Evolutionary conservation across 2,888 invertebrate species (phyloP).

Genomic region (Mallateleia sp.): DNA sequence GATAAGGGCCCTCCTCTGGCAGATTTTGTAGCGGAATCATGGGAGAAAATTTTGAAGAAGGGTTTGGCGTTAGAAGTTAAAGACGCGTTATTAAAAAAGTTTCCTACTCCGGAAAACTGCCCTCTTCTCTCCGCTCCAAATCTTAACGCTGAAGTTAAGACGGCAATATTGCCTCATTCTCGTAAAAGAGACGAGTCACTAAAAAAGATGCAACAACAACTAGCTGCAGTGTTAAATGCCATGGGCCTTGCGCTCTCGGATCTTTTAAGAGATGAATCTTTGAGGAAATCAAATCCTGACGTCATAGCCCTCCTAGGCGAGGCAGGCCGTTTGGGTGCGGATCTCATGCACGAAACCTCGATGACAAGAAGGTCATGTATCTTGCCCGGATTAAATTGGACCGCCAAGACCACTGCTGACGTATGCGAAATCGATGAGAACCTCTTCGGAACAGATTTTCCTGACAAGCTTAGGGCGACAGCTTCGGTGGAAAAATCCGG

Average conservation of each 20-base stretch:
- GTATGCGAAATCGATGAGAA: background rate
- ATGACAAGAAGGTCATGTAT: background rate
- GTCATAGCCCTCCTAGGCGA: background rate
- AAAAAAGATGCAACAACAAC: background rate
- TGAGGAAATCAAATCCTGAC: background rate
- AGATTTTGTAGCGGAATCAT: background rate
- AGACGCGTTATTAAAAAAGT: slow-evolving; percentile 42
- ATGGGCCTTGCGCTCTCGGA: background rate
- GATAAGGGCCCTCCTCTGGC: background rate
- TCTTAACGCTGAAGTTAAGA: slow-evolving; percentile 45
- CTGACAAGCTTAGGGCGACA: background rate
- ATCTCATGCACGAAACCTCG: background rate
- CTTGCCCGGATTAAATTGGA: background rate
- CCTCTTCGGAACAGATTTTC: background rate
- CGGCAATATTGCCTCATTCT: no score
- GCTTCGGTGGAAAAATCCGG: background rate
- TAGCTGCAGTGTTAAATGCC: background rate
- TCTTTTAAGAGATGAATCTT: background rate
- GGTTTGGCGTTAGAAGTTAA: slow-evolving; percentile 35
- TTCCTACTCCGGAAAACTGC: slow-evolving; percentile 34
- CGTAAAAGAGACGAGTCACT: background rate
- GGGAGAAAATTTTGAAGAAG: slow-evolving; percentile 39
- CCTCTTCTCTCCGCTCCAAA: slow-evolving; percentile 21
- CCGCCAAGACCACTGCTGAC: background rate
- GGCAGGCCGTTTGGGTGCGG: background rate